A percentile compares a stretch with the other conserved stretches of the same genome.
These are phyloP conservation scores for Tursiops truncatus DNA, from an alignment of 2,113 vertebrate species.

Conservation along the genomic window DNA sequence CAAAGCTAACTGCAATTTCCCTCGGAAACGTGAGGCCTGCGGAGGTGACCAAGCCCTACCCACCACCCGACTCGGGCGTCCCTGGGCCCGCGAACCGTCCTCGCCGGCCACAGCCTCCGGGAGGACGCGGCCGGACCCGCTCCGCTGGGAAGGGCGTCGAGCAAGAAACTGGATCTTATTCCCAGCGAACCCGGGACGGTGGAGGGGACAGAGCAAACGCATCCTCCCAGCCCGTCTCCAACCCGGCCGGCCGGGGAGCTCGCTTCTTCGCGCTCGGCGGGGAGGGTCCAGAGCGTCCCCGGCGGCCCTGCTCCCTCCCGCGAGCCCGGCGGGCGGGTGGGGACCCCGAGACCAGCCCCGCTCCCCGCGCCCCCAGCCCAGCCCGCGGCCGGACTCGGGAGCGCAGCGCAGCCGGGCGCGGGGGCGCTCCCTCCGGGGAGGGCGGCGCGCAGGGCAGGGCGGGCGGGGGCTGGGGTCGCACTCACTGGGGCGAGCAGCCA, in stretches of 20 bases:
- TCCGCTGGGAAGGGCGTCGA: fast-evolving
- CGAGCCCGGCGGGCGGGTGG: not conserved
- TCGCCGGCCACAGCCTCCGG: not conserved
- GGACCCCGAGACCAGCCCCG: no score
- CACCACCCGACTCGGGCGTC: not conserved
- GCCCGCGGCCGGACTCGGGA: not conserved
- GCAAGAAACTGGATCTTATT: not conserved
- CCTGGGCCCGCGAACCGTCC: not conserved
- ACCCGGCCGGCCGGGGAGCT: no score
- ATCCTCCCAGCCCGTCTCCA: not conserved
- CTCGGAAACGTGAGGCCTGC: not conserved
- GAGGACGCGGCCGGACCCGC: not conserved
- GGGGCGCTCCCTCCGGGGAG: not conserved
- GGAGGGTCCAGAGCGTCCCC: not conserved
- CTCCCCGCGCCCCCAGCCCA: not conserved
- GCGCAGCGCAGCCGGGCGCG: not conserved
- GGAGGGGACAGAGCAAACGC: not conserved
- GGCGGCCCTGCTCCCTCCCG: not conserved
- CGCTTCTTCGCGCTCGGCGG: no score
- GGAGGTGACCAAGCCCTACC: not conserved
- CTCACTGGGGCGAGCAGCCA: slow-evolving; percentile 74
- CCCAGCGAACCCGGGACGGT: not conserved
- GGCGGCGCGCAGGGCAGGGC: no score
- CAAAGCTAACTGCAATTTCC: not conserved
- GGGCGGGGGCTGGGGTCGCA: not conserved